These are phyloP conservation scores for Psammodynastes pulverulentus DNA, from an alignment of 2,113 vertebrate genomes.

Conservation along the genomic window DNA sequence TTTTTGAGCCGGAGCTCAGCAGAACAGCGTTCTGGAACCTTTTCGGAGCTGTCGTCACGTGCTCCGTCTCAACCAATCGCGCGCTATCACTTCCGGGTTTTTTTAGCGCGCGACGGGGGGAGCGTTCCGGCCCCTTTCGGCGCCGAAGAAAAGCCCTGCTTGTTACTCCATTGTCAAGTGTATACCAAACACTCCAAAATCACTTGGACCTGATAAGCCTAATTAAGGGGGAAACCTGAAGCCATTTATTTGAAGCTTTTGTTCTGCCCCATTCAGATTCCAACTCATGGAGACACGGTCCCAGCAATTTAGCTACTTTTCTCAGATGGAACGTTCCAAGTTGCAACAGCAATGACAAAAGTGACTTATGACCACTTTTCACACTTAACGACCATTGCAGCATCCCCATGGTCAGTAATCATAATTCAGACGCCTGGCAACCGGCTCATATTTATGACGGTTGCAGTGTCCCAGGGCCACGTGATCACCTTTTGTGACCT, in stretches of 20 bases:
- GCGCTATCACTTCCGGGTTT: too few species aligned
- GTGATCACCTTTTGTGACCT: background rate
- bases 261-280: background rate
- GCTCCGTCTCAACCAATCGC: too few species aligned
- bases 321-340: too few species aligned
- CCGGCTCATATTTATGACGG: background rate
- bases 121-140: too few species aligned
- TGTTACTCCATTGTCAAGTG: background rate
- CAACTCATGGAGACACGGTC: background rate
- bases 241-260: background rate
- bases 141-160: too few species aligned
- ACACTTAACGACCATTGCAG: background rate
- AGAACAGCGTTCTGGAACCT: too few species aligned
- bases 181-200: background rate
- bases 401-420: background rate
- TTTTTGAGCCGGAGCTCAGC: too few species aligned
- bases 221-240: background rate
- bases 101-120: too few species aligned
- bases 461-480: background rate
- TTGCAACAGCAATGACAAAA: background rate
- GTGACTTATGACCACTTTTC: background rate
- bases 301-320: too few species aligned
- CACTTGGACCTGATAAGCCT: background rate
- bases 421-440: background rate
- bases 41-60: too few species aligned